phyloP scores from a whole-genome alignment of 2,797 vertebrate species.

The Siniperca obscura region DNA sequence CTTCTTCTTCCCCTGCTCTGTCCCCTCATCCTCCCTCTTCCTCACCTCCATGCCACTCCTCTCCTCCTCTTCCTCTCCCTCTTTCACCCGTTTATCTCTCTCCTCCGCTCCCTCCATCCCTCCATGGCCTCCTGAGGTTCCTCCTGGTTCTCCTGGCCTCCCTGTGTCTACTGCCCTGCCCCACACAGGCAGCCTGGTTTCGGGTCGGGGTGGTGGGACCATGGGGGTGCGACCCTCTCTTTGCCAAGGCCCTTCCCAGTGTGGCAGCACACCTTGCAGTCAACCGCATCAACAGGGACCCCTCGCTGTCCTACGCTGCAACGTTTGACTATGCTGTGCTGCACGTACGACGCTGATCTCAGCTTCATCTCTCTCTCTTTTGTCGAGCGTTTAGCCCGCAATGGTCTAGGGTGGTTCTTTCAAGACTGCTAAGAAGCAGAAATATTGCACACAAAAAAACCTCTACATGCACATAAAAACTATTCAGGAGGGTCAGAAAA shows the following conservation, averaged over 20 bases:
- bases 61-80: not conserved
- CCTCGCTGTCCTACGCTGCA: slow-evolving; percentile 77
- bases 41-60: not conserved
- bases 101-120: slow-evolving; percentile 4
- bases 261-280: slow-evolving; percentile 88
- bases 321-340: slow-evolving; percentile 88
- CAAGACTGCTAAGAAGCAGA: too few species aligned
- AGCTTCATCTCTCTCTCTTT: not conserved
- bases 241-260: slow-evolving; percentile 89
- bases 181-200: slow-evolving; percentile 73
- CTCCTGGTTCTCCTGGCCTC: slow-evolving; percentile 63
- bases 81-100: not conserved
- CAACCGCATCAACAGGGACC: slow-evolving; percentile 87
- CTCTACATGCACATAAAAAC: too few species aligned
- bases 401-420: too few species aligned
- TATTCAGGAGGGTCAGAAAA: too few species aligned
- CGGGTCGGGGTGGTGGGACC: slow-evolving; percentile 90
- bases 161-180: slow-evolving; percentile 58
- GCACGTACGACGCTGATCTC: slow-evolving; percentile 60
- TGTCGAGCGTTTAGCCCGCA: too few species aligned
- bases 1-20: not conserved
- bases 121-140: slow-evolving; percentile 49
- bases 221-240: slow-evolving; percentile 91
- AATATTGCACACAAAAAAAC: too few species aligned
- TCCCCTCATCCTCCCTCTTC: too few species aligned